These are phyloP conservation scores for Anguilla anguilla DNA, from an alignment of 2,797 vertebrate species.

Conservation along the genomic window DNA sequence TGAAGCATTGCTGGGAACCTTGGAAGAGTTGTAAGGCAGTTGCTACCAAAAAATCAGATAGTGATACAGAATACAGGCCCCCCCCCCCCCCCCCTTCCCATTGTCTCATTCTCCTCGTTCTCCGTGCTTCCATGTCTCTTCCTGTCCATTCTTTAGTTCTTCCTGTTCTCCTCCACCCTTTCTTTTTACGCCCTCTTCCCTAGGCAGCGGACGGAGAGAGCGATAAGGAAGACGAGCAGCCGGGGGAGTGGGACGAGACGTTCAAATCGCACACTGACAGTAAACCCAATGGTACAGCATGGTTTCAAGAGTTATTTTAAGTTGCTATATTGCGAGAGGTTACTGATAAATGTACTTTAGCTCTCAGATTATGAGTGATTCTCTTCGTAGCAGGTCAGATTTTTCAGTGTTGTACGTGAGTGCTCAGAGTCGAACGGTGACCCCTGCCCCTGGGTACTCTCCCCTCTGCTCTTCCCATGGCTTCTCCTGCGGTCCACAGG, in stretches of 20 bases:
- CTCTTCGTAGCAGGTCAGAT: background rate
- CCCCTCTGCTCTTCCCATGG: background rate
- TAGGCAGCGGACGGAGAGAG: constrained; percentile 62
- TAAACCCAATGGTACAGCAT: constrained; percentile 83
- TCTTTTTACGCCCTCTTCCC: background rate
- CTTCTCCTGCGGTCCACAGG: constrained; percentile 63
- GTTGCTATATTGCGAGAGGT: background rate
- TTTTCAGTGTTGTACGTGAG: background rate
- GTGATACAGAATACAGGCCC: background rate
- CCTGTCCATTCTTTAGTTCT: background rate
- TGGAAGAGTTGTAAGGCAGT: background rate
- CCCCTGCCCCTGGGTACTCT: background rate
- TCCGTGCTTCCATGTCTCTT: background rate
- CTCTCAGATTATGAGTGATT: background rate
- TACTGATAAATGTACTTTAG: background rate
- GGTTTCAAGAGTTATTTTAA: too few relatives aligned
- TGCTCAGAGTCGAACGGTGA: background rate
- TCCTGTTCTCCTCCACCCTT: background rate
- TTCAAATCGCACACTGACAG: constrained; percentile 89
- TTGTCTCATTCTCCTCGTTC: background rate
- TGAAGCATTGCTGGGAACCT: background rate
- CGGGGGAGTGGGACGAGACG: constrained; percentile 88
- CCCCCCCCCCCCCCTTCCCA: background rate
- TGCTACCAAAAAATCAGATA: background rate
- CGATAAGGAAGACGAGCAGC: constrained; percentile 71